Percentiles rank a stretch among this genome's conserved stretches.
Evolutionary conservation across 2,888 invertebrate species (phyloP).

Genomic region (Steinernema carpocapsae): DNA sequence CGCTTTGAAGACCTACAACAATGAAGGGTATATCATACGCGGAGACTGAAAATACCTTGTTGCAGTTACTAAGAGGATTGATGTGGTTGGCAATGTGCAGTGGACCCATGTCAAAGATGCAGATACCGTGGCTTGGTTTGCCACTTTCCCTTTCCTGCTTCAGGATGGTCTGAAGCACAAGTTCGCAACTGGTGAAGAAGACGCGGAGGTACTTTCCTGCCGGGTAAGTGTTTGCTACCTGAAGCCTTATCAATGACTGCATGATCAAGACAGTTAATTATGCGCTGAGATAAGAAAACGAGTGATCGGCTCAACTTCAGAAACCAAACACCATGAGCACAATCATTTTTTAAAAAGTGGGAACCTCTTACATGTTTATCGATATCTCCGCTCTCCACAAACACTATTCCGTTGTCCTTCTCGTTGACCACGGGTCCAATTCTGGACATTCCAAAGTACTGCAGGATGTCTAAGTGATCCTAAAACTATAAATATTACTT

Average conservation of each 20-base stretch:
- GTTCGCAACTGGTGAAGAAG: slow-evolving; percentile 55
- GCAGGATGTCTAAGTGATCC: slow-evolving; percentile 37
- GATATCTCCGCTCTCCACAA: slow-evolving; percentile 48
- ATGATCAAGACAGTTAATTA: no score
- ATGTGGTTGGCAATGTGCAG: slow-evolving; percentile 47
- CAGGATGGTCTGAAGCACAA: slow-evolving; percentile 48
- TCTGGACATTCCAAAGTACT: slow-evolving; percentile 40
- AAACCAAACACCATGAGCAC: background rate
- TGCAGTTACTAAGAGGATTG: slow-evolving; percentile 49
- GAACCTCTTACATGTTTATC: slow-evolving; percentile 27
- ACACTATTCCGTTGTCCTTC: slow-evolving; percentile 50
- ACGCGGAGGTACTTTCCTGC: slow-evolving; percentile 46
- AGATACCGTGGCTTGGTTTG: slow-evolving; percentile 49
- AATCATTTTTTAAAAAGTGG: background rate
- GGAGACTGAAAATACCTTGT: slow-evolving; percentile 35
- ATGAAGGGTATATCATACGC: background rate
- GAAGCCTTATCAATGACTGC: background rate
- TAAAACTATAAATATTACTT: background rate
- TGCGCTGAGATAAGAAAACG: no score
- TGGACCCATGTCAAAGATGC: slow-evolving; percentile 55
- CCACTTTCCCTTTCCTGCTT: slow-evolving; percentile 46
- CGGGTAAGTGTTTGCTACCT: slow-evolving; percentile 50
- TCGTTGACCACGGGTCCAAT: slow-evolving; percentile 27
- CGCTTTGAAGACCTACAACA: slow-evolving; percentile 36
- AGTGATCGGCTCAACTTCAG: no score